phyloP scores from a whole-genome alignment of 2,797 vertebrate species.

The Urocyon cinereoargenteus region DNA sequence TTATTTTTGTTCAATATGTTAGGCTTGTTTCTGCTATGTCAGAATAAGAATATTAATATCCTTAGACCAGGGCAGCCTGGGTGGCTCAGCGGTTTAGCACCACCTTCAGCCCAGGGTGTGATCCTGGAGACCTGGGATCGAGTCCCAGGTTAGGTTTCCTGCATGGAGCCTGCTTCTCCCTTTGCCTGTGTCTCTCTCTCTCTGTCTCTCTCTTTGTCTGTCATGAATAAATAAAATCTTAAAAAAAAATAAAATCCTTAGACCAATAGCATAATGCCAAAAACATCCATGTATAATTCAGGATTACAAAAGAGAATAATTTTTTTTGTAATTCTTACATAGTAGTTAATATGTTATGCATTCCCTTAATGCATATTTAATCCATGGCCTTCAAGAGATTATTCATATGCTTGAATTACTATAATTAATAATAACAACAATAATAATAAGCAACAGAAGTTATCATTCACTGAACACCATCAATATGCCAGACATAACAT shows the following conservation, averaged over 20 bases:
- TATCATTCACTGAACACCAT: not conserved
- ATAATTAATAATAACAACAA: not conserved
- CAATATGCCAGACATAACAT: not conserved
- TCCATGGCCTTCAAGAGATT: not conserved
- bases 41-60: not conserved
- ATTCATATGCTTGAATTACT: not conserved
- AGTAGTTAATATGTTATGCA: not conserved
- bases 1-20: constrained; percentile 26
- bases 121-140: too few relatives aligned
- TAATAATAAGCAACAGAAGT: not conserved
- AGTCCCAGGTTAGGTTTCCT: too few relatives aligned
- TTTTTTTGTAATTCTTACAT: not conserved
- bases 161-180: too few relatives aligned
- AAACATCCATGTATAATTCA: not conserved
- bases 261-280: not conserved
- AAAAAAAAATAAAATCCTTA: not conserved
- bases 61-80: not conserved
- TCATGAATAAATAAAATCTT: too few relatives aligned
- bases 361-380: not conserved
- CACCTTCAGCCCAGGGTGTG: too few relatives aligned
- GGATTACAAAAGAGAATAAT: not conserved
- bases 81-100: too few relatives aligned
- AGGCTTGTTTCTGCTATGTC: not conserved
- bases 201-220: too few relatives aligned
- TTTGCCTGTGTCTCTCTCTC: too few relatives aligned